Evolutionary conservation across 2,113 vertebrate genomes (phyloP).

Genomic region (Chloropsis hardwickii): DNA sequence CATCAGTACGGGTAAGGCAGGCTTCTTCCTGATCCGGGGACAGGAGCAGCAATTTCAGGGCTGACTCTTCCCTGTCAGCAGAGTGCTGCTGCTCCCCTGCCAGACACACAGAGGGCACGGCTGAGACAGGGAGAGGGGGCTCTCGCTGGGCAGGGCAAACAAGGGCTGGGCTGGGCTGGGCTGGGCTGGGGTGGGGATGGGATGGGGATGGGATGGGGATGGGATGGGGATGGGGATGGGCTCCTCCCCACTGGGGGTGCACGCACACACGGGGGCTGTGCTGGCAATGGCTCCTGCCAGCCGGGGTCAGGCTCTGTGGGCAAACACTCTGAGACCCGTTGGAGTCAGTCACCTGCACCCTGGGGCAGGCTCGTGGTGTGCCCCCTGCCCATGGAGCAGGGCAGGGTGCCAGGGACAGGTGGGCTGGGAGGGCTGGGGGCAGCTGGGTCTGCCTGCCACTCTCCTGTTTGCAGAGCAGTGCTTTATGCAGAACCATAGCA

Average conservation of each 20-base stretch:
- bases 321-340: neutral
- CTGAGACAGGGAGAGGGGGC: neutral
- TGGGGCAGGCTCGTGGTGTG: accelerated
- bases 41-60: neutral
- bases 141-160: neutral
- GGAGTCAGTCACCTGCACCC: accelerated
- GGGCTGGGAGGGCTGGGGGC: neutral
- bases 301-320: accelerated
- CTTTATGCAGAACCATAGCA: neutral
- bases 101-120: accelerated
- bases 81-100: neutral
- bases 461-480: neutral
- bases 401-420: neutral
- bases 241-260: accelerated
- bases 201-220: no score
- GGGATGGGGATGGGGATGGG: no score
- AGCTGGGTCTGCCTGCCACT: neutral
- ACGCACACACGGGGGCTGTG: accelerated
- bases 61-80: neutral
- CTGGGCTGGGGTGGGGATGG: no score
- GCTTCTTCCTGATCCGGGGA: neutral
- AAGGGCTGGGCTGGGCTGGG: no score
- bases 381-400: accelerated
- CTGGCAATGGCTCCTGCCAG: neutral
- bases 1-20: accelerated